Evolutionary conservation across 2,888 invertebrate species (phyloP).

Genomic region (Ditula angustiorana): DNA sequence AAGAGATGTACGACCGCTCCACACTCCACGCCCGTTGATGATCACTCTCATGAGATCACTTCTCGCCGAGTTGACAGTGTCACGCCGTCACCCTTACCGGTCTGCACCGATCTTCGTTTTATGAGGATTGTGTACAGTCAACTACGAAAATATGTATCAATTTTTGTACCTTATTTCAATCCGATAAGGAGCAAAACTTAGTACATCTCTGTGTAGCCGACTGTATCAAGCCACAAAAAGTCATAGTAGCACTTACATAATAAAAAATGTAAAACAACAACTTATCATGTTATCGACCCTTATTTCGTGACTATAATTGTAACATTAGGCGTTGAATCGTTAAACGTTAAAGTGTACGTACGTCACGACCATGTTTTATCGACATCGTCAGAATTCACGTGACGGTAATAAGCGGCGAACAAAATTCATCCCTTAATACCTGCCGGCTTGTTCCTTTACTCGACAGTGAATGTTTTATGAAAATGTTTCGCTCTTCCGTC

Average conservation of each 20-base stretch:
- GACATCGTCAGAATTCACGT: constrained; percentile 1
- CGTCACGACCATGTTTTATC: not conserved
- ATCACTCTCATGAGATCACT: constrained; percentile 45
- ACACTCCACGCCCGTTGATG: constrained; percentile 51
- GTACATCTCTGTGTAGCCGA: too few species aligned
- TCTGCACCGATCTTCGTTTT: not conserved
- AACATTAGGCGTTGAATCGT: too few species aligned
- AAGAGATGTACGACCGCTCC: constrained; percentile 66
- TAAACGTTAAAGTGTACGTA: not conserved
- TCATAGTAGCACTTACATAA: too few species aligned
- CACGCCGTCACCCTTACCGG: not conserved
- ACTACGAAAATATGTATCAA: too few species aligned
- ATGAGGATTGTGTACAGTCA: too few species aligned
- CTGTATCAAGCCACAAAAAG: too few species aligned
- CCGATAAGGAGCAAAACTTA: too few species aligned
- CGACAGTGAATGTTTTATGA: constrained; percentile 41
- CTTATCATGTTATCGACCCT: too few species aligned
- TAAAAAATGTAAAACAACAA: too few species aligned
- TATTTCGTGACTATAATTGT: too few species aligned
- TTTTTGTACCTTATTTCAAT: too few species aligned
- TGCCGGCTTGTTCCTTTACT: constrained; percentile 20
- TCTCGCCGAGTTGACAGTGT: constrained; percentile 18
- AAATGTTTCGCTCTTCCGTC: constrained; percentile 34
- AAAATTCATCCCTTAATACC: not conserved
- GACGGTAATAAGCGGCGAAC: constrained; percentile 12